Evolutionary conservation across 92 coral and sea anemone species (phyloP).

Genomic region (Phenganax subtilis): DNA sequence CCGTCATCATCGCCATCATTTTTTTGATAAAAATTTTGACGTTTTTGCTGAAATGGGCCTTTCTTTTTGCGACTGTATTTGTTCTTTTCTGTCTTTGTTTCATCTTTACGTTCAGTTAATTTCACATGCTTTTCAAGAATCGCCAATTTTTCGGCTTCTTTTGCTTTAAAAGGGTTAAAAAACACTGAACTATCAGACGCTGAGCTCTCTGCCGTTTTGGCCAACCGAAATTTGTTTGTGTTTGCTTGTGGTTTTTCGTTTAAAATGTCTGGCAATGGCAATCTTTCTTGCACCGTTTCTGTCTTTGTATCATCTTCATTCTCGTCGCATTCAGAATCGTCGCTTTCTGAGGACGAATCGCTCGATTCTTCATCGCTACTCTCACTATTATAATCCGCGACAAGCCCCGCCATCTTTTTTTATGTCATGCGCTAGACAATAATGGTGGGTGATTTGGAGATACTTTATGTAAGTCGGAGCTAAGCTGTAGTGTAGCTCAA

Average conservation of each 20-base stretch:
- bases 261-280: constrained; percentile 31
- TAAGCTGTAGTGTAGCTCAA: background rate
- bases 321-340: constrained; percentile 13
- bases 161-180: constrained; percentile 87
- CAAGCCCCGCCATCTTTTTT: constrained; percentile 24
- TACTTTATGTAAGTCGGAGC: constrained; percentile 14
- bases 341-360: constrained; percentile 24
- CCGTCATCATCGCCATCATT: constrained; percentile 35
- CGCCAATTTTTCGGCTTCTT: constrained; percentile 74
- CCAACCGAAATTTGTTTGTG: background rate
- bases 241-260: background rate
- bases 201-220: background rate
- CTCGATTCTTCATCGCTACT: constrained; percentile 13
- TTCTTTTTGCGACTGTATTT: constrained; percentile 63
- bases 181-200: constrained; percentile 53
- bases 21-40: constrained; percentile 63
- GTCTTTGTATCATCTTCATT: background rate
- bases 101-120: constrained; percentile 53
- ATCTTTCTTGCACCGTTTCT: constrained; percentile 16
- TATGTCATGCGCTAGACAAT: constrained; percentile 22
- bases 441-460: background rate
- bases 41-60: constrained; percentile 59
- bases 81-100: constrained; percentile 40
- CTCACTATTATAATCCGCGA: constrained; percentile 23
- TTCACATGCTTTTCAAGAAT: constrained; percentile 84